These are phyloP conservation scores for Lepidurus couesii DNA, from an alignment of 1,140 invertebrate genomes.

Conservation along the genomic window DNA sequence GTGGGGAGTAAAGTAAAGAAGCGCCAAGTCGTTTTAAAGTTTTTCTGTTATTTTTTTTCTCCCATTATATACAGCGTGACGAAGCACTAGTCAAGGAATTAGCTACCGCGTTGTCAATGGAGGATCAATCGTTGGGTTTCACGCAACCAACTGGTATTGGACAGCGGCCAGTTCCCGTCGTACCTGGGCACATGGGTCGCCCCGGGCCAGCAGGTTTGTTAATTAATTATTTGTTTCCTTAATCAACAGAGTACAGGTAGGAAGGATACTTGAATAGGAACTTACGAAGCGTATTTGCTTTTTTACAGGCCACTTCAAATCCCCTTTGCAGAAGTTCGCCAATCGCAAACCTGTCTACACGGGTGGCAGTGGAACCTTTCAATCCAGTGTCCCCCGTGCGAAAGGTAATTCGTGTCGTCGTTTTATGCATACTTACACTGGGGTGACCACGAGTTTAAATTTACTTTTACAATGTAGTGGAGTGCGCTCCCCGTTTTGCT, in stretches of 20 bases:
- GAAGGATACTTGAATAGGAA: not conserved
- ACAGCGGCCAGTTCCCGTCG: not conserved
- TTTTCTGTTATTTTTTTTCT: too few relatives aligned
- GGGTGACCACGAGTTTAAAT: too few relatives aligned
- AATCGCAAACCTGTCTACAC: not conserved
- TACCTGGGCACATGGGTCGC: not conserved
- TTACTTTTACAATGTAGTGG: too few relatives aligned
- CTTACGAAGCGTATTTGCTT: not conserved
- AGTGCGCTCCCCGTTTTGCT: too few relatives aligned
- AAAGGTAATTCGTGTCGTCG: not conserved
- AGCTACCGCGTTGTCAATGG: not conserved
- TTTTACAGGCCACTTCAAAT: not conserved
- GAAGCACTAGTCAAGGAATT: not conserved
- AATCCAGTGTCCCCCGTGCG: not conserved
- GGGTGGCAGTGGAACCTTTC: not conserved
- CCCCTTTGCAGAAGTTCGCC: not conserved
- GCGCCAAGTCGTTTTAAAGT: not conserved
- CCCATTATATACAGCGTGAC: not conserved
- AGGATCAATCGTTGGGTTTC: constrained; percentile 3
- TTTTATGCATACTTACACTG: too few relatives aligned
- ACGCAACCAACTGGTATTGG: not conserved
- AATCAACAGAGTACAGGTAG: too few relatives aligned
- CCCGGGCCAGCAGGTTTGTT: not conserved
- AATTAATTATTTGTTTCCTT: too few relatives aligned
- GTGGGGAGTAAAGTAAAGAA: not conserved